Evolutionary conservation across 2,113 vertebrate genomes (phyloP).

Genomic region (Istiophorus platypterus): DNA sequence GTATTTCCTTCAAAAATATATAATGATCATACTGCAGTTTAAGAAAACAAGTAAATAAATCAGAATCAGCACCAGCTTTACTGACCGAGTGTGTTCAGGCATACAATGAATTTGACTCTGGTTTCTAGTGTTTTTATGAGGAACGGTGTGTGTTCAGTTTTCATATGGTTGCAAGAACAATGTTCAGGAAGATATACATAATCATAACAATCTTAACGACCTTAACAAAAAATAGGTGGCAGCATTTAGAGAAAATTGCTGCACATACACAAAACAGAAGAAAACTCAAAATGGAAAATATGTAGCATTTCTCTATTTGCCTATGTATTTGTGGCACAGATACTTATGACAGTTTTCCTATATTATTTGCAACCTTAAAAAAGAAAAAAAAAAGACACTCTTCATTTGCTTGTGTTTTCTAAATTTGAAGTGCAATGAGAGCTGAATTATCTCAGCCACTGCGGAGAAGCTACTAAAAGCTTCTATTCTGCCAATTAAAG

Average conservation of each 20-base stretch:
- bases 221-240: neutral
- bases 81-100: neutral
- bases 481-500: constrained; percentile 40
- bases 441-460: constrained; percentile 6
- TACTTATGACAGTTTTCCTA: neutral
- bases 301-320: neutral
- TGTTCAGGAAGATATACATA: neutral
- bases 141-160: no score
- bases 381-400: neutral
- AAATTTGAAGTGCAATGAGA: neutral
- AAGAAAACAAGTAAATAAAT: neutral
- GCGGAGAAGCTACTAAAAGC: neutral
- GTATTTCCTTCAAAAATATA: neutral
- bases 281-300: no score
- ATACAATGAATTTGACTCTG: neutral
- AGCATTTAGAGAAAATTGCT: neutral
- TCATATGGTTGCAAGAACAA: no score
- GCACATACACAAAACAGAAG: neutral
- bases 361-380: neutral
- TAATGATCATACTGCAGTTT: neutral
- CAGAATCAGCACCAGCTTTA: neutral
- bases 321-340: neutral
- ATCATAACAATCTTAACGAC: neutral
- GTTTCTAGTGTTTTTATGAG: neutral
- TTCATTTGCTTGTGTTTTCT: neutral